phyloP scores from a whole-genome alignment of 2,888 invertebrate species.

The Conistra vaccinii region DNA sequence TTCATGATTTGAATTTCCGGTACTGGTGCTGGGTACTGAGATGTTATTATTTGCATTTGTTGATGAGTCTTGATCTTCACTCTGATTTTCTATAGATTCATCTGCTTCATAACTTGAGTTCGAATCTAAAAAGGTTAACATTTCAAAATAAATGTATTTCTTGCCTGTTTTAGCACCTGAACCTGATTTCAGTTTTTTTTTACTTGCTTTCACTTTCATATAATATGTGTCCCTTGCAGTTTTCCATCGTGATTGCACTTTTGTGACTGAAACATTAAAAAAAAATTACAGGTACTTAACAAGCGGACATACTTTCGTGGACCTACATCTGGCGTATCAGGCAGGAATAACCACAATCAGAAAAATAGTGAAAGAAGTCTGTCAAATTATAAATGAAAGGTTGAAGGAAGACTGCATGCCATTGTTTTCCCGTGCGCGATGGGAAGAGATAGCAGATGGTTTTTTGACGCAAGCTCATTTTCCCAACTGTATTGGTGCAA shows the following conservation, averaged over 20 bases:
- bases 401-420: conserved; percentile 62
- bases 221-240: conserved; percentile 59
- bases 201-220: conserved; percentile 50
- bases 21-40: conserved; percentile 14
- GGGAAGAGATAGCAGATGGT: conserved; percentile 55
- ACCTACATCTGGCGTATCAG: conserved; percentile 63
- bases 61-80: conserved; percentile 8
- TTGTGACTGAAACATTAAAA: conserved; percentile 46
- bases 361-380: conserved; percentile 64
- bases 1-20: conserved; percentile 1
- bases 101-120: conserved; percentile 52
- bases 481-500: conserved; percentile 56
- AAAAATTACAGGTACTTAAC: conserved; percentile 53
- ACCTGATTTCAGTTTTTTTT: conserved; percentile 42
- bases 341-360: conserved; percentile 63
- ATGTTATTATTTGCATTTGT: conserved; percentile 2
- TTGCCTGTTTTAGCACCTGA: conserved; percentile 43
- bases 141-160: conserved; percentile 45
- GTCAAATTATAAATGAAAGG: conserved; percentile 65
- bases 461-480: conserved; percentile 57
- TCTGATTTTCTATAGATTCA: conserved; percentile 42
- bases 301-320: conserved; percentile 62
- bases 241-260: conserved; percentile 56
- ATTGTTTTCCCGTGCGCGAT: conserved; percentile 58
- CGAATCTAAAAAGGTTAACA: conserved; percentile 59